These are phyloP conservation scores for Tapera naevia DNA, from an alignment of 2,797 vertebrate genomes.

Conservation along the genomic window DNA sequence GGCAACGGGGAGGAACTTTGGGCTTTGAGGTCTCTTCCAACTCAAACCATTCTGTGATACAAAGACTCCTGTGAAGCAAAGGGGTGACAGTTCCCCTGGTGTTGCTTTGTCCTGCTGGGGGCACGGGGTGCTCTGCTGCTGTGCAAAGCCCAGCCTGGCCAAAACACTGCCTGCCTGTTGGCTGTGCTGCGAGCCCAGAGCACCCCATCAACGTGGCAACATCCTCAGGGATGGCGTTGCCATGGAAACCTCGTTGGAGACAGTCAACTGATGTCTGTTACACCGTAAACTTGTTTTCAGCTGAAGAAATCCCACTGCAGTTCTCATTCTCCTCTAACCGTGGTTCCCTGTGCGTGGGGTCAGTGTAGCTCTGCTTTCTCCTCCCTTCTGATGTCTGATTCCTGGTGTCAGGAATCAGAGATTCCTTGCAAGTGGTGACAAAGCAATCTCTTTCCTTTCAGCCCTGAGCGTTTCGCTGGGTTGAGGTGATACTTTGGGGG, in stretches of 20 bases:
- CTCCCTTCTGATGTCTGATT: background rate
- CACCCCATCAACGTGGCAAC: constrained; percentile 80
- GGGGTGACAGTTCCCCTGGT: background rate
- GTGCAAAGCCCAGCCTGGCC: background rate
- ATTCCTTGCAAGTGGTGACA: background rate
- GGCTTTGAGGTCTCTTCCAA: too few species aligned
- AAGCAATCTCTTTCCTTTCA: background rate
- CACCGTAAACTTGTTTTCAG: constrained; percentile 70
- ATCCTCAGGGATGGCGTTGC: constrained; percentile 87
- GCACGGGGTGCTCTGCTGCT: background rate
- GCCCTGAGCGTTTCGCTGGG: background rate
- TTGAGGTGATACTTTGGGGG: background rate
- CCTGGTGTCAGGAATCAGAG: background rate
- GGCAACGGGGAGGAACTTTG: too few species aligned
- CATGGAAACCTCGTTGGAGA: constrained; percentile 85
- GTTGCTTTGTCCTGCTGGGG: background rate
- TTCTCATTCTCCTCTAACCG: background rate
- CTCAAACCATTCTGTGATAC: too few species aligned
- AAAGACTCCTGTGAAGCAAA: background rate
- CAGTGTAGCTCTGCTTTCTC: background rate
- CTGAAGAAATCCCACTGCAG: background rate
- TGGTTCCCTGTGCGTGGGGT: background rate
- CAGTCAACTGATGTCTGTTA: constrained; percentile 88
- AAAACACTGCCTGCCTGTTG: constrained; percentile 48
- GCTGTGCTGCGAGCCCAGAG: constrained; percentile 26